These are phyloP conservation scores for Percopsis transmontana DNA, from an alignment of 2,113 vertebrate species.

Conservation along the genomic window DNA sequence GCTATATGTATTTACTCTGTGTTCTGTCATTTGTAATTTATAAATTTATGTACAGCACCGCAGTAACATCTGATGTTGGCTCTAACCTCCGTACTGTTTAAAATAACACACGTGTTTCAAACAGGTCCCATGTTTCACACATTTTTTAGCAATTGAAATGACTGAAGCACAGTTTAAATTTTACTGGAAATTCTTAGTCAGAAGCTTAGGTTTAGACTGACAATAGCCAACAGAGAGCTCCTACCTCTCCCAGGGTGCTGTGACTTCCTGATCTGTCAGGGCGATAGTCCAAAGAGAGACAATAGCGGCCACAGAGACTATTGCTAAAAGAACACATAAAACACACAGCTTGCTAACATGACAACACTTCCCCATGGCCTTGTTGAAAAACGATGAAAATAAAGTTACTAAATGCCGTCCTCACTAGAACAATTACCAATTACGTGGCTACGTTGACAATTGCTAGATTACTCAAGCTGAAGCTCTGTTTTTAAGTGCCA, in stretches of 20 bases:
- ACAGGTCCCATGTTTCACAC: too few species aligned
- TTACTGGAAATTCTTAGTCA: too few species aligned
- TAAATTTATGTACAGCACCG: too few species aligned
- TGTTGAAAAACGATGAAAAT: not conserved
- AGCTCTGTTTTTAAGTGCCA: not conserved
- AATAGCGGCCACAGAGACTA: conserved; percentile 79
- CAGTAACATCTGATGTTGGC: too few species aligned
- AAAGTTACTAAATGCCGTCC: not conserved
- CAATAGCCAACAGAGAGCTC: conserved; percentile 24
- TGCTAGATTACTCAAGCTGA: not conserved
- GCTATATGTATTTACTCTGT: too few species aligned
- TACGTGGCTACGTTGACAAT: not conserved
- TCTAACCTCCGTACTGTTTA: too few species aligned
- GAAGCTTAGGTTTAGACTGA: too few species aligned
- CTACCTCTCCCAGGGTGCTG: conserved; percentile 41
- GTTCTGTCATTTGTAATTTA: too few species aligned
- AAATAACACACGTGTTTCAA: too few species aligned
- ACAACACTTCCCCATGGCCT: conserved; percentile 81
- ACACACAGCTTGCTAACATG: conserved; percentile 80
- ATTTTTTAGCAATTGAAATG: too few species aligned
- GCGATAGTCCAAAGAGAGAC: conserved; percentile 78
- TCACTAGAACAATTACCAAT: not conserved
- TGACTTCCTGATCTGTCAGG: conserved; percentile 66
- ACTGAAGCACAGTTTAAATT: too few species aligned
- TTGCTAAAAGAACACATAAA: conserved; percentile 66